These are phyloP conservation scores for Salarias fasciatus DNA, from an alignment of 2,797 vertebrate genomes.

Conservation along the genomic window DNA sequence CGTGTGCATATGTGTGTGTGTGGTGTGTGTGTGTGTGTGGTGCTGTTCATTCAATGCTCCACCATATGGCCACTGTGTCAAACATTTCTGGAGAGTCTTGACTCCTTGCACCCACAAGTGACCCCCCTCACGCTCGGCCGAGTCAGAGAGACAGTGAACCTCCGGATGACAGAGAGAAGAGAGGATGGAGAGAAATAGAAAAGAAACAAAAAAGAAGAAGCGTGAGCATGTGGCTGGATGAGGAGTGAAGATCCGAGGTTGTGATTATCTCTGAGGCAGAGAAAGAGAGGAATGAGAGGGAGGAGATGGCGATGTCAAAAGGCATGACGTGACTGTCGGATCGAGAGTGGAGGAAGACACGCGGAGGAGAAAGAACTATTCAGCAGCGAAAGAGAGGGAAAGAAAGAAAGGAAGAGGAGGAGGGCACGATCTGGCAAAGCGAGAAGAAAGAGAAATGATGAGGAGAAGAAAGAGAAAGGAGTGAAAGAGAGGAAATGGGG, in stretches of 20 bases:
- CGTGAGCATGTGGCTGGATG: not conserved
- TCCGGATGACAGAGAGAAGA: not conserved
- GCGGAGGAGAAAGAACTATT: slow-evolving; percentile 51
- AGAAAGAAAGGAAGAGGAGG: slow-evolving; percentile 38
- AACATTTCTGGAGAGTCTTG: slow-evolving; percentile 48
- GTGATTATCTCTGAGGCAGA: slow-evolving; percentile 11
- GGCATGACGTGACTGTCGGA: slow-evolving; percentile 28
- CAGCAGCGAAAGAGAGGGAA: slow-evolving; percentile 30
- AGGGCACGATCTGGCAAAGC: slow-evolving; percentile 20
- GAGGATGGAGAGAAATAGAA: slow-evolving; percentile 8
- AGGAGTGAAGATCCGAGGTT: slow-evolving; percentile 5
- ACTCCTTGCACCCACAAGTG: slow-evolving; percentile 55
- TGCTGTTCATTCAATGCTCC: slow-evolving; percentile 8
- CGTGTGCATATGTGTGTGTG: slow-evolving; percentile 28
- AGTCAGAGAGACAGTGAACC: slow-evolving; percentile 17
- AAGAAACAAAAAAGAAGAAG: slow-evolving; percentile 18
- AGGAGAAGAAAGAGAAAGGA: slow-evolving; percentile 31
- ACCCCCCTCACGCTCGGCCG: slow-evolving; percentile 52
- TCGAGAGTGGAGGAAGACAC: slow-evolving; percentile 40
- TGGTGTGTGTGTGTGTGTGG: slow-evolving; percentile 35
- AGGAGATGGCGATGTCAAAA: slow-evolving; percentile 27
- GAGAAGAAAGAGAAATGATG: slow-evolving; percentile 55
- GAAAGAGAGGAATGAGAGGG: slow-evolving; percentile 24
- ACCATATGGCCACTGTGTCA: slow-evolving; percentile 68
- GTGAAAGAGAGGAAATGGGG: slow-evolving; percentile 63